Evolutionary conservation across 2,797 vertebrate species (phyloP), one percentile per base, ranked within the genome.

Genomic region (Hippocampus kuda): DNA sequence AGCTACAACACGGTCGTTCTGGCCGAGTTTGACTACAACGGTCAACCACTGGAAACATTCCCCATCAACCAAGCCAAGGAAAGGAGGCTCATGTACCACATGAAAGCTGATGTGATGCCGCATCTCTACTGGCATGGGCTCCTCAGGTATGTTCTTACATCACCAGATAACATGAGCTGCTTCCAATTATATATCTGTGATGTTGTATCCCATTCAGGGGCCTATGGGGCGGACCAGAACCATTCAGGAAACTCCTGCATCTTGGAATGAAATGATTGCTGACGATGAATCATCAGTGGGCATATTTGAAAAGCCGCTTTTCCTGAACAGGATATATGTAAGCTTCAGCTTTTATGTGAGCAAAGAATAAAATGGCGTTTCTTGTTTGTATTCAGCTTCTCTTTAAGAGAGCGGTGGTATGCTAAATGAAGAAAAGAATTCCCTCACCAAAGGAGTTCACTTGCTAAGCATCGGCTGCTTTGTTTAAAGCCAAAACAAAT

Each of bases 101-200:
- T 99, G 96, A 99, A 99, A 84, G 96, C 93, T 0, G 89, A 97
- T 67, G 0, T 99, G 75, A 99, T 99, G 96, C 97, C 97, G 59
- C 84, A 92, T 68, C 90, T 99, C 54, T 99, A 99, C 3, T 99
- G 97, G 97, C 88, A 97, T 0, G 87, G 90, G 1, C 89, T 99
- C 67, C 93, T 99, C 1, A 93, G 81, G 97, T 98, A 84, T 89
- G 92, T 88, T 72, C 41, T n/a, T 22, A 1, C 59, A 0, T 46
- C 22, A 2, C 16, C 3, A 59, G 9, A 0, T n/a, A 15, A 27
- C 18, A 27, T 16, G 4, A 30, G 26, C 15, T 22, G 44, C 24
- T 27, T 44, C 18, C 26, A 2, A 10, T 15, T 12, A 48, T 13
- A 24, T 51, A 54, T 1, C 46, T n/a, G n/a, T 9, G n/a, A 30